Evolutionary conservation across 2,113 vertebrate genomes (phyloP), one percentile per base, ranked within the genome.

Genomic region (Numenius arquata): DNA sequence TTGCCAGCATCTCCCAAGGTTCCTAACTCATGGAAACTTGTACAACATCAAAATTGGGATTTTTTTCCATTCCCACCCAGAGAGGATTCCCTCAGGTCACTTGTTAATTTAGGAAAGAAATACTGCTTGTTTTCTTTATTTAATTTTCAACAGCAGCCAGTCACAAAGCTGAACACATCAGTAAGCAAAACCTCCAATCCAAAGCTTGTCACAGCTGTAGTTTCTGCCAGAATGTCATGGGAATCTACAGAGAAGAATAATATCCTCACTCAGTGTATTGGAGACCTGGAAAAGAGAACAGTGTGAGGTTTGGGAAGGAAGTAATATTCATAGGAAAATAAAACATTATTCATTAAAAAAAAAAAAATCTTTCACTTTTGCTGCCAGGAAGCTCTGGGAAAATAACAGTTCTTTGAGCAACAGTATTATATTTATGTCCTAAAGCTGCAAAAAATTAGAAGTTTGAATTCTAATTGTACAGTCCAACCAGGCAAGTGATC

Each of bases 71-170:
- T 93, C 52, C 92, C 86, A 88, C 93, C 34, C 85, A 66, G 79
- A 45, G 34, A 78, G 34, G 48, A 52, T 93, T 95, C 85, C 83
- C 73, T 92, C 47, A 48, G 90, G 92, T 95, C 91, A 80, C 72
- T 96, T 84, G 16, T 84, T 94, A 65, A 40, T 89, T 95, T 92
- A 48, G 87, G 65, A 86, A 90, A 87, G 55, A 86, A 89, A 84
- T 90, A 72, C 5, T 81, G 47, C 41, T 85, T 91, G 14, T 90
- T 95, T 92, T 96, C 71, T 84, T 95, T 87, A 50, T 50, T 91
- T 95, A 91, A 87, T 94, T 95, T 66, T 94, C 86, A 88, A 29
- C 81, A 95, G 56, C 88, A 92, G 45, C 50, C 40, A 82, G 58
- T 96, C 52, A 70, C 88, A 94, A 95, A 96, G 65, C 76, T 94